A percentile compares a stretch with the other conserved stretches of the same genome.
phyloP scores from a whole-genome alignment of 92 coral and sea anemone species.

The Blastomussa wellsi region DNA sequence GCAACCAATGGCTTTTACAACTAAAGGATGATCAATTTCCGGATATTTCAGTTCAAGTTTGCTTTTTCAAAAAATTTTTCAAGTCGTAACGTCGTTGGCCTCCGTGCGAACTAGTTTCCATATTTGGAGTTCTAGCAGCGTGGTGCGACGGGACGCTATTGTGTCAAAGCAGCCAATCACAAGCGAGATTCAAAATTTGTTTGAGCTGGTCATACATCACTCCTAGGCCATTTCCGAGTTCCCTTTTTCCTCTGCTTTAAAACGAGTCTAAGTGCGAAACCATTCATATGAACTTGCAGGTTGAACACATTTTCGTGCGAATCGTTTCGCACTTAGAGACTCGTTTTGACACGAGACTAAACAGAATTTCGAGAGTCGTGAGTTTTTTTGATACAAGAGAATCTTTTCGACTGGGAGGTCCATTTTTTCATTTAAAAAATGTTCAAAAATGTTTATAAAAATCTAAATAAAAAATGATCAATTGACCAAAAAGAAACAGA shows the following conservation, averaged over 20 bases:
- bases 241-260: too few species aligned
- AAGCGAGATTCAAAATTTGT: neutral
- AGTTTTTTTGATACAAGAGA: neutral
- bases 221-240: too few species aligned
- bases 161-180: neutral
- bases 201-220: neutral
- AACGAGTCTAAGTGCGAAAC: too few species aligned
- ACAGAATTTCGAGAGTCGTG: slow-evolving; percentile 16
- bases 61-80: neutral
- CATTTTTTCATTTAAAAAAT: slow-evolving; percentile 1
- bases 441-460: neutral
- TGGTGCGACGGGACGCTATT: neutral
- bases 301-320: too few species aligned
- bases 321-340: too few species aligned
- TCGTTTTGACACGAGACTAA: too few species aligned
- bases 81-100: neutral
- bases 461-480: neutral
- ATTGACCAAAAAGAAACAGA: neutral
- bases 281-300: too few species aligned
- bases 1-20: neutral
- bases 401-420: slow-evolving; percentile 26
- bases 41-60: too few species aligned
- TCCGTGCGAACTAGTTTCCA: neutral
- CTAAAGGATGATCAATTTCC: neutral
- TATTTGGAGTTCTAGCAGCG: neutral